Percentiles rank a stretch among this genome's conserved stretches.
These are phyloP conservation scores for Pachydiplax longipennis DNA, from an alignment of 2,888 invertebrate genomes.

Conservation along the genomic window DNA sequence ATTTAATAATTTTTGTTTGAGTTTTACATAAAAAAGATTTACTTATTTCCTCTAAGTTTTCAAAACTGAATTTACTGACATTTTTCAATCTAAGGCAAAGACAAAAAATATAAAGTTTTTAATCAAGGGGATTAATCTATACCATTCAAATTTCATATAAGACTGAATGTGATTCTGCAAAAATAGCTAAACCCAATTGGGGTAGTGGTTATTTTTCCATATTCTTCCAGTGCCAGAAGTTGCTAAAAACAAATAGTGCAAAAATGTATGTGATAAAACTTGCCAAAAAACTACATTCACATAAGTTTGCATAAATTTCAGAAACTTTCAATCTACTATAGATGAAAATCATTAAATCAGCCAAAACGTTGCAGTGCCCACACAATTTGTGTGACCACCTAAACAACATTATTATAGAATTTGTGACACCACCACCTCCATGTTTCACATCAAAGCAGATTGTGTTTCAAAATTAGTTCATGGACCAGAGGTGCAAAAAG, in stretches of 20 bases:
- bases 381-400: neutral
- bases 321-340: conserved; percentile 25
- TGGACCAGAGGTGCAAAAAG: conserved; percentile 43
- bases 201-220: neutral
- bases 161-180: neutral
- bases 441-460: conserved; percentile 30
- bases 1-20: conserved; percentile 29
- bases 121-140: neutral
- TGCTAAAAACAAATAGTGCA: conserved; percentile 41
- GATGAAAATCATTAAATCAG: conserved; percentile 1
- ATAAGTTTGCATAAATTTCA: conserved; percentile 34
- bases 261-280: conserved; percentile 34
- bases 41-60: conserved; percentile 49
- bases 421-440: conserved; percentile 31
- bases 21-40: conserved; percentile 29
- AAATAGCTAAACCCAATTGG: conserved; percentile 23
- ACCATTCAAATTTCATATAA: conserved; percentile 5
- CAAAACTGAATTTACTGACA: conserved; percentile 47
- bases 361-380: conserved; percentile 28
- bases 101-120: neutral
- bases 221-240: conserved; percentile 34
- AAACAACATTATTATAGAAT: neutral
- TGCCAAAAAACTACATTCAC: conserved; percentile 42
- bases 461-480: conserved; percentile 36
- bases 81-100: conserved; percentile 32